Evolutionary conservation across 2,888 invertebrate genomes (phyloP), one percentile per base, ranked within the genome.

Genomic region (Bugula neritina): DNA sequence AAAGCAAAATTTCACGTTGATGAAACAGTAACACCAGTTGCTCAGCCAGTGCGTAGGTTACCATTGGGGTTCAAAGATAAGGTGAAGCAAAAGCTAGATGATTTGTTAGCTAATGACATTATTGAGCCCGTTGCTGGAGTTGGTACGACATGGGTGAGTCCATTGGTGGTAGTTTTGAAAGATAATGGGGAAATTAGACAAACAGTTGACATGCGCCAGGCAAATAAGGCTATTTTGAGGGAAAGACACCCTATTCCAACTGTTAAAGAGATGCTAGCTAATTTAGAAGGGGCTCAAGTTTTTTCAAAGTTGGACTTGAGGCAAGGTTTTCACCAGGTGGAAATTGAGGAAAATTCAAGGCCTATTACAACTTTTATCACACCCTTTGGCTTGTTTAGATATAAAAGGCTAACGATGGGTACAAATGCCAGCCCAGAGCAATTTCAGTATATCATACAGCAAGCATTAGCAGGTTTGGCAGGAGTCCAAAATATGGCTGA

Each of bases 171-270:
- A 17, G 57, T 57, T 3, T 10, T n/a, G 13, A n/a, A 57, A 23
- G 57, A 57, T 23, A 25, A 57, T 57, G 57, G 27, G 5, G 57
- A 57, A 5, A 57, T 57, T 23, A 57, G 57, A n/a, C 5, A 5
- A 13, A 57, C 57, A 10, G 57, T 57, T 27, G 27, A 57, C 27
- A 57, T 57, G 57, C 57, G 57, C 27, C 57, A 57, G 23, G 57
- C 27, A 27, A 57, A 57, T 57, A 57, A 27, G 27, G 57, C 57
- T 10, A 57, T 57, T 57, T 17, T n/a, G 10, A 3, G 57, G 3
- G 3, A 57, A 57, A 10, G 57, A 5, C 57, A 57, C 27, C 57
- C 57, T 57, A 57, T 57, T n/a, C 57, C 57, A 3, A 57, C 57
- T 13, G 23, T 23, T 10, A 57, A 57, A 57, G 57, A 57, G 57